phyloP scores from a whole-genome alignment of 2,888 invertebrate species.

The Drosophila anomalipes region DNA sequence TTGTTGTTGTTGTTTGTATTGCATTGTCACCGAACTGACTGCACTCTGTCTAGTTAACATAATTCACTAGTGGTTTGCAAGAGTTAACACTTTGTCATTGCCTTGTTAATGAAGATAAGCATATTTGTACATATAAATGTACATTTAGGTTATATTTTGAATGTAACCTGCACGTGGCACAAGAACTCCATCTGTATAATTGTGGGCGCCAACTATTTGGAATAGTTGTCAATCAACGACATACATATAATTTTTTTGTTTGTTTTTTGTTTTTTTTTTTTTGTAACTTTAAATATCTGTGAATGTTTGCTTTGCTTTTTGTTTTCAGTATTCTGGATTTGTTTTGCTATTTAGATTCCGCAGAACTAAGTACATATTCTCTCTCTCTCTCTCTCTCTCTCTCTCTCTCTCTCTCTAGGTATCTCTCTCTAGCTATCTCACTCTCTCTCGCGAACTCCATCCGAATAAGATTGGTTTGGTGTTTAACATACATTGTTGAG shows the following conservation, averaged over 20 bases:
- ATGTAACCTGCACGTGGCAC: slow-evolving; percentile 35
- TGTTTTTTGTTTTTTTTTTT: neutral
- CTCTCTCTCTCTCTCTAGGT: neutral
- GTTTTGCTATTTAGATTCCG: slow-evolving; percentile 22
- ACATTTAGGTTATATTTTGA: slow-evolving; percentile 8
- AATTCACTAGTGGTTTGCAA: neutral
- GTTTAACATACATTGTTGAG: slow-evolving; percentile 10
- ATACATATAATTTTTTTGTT: slow-evolving; percentile 7
- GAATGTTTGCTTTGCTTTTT: slow-evolving; percentile 36
- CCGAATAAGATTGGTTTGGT: neutral
- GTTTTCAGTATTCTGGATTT: slow-evolving; percentile 19
- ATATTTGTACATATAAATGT: slow-evolving; percentile 1
- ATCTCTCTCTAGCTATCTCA: neutral
- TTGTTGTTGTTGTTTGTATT: neutral
- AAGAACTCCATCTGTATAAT: slow-evolving; percentile 39
- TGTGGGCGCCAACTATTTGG: slow-evolving; percentile 42
- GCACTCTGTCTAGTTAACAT: slow-evolving; percentile 2
- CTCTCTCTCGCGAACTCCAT: neutral
- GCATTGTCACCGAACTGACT: slow-evolving; percentile 2
- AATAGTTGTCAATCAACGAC: slow-evolving; percentile 42
- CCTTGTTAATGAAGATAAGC: slow-evolving; percentile 2
- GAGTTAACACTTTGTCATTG: slow-evolving; percentile 4
- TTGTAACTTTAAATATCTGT: slow-evolving; percentile 26
- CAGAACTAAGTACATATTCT: slow-evolving; percentile 31
- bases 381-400: slow-evolving; percentile 5